These are phyloP conservation scores for Neolamprologus modestus DNA, from an alignment of 2,113 vertebrate genomes.

Conservation along the genomic window DNA sequence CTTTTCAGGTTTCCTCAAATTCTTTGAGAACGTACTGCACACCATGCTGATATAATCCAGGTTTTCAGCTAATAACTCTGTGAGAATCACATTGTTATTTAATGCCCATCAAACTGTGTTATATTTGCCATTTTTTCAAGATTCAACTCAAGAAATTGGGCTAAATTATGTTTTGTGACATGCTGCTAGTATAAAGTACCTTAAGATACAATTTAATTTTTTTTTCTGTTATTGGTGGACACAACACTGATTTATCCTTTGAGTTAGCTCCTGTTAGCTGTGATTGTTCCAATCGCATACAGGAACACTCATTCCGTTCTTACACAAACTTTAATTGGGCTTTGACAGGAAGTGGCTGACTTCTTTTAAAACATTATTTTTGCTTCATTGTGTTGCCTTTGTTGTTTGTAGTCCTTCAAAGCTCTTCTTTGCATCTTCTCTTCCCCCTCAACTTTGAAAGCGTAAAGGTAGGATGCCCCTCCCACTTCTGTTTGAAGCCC, in stretches of 20 bases:
- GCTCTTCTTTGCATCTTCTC: rapidly evolving
- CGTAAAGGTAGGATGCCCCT: not conserved
- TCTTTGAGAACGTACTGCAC: not conserved
- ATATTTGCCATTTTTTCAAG: not conserved
- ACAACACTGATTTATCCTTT: not conserved
- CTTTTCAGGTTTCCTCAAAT: not conserved
- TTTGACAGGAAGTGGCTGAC: not conserved
- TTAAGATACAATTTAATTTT: rapidly evolving
- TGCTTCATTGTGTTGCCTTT: not conserved
- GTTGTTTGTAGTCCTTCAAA: not conserved
- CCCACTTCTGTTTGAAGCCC: not conserved
- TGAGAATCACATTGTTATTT: not conserved
- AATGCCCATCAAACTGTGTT: not conserved
- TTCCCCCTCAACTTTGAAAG: not conserved
- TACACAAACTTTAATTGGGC: too few relatives aligned
- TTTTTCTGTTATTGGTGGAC: not conserved
- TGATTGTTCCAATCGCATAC: not conserved
- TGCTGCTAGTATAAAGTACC: not conserved
- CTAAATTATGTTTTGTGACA: not conserved
- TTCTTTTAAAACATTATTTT: not conserved
- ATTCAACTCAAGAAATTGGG: not conserved
- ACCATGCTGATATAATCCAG: not conserved
- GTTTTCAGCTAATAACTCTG: not conserved
- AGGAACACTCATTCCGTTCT: not conserved
- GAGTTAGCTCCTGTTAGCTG: not conserved